A percentile compares a stretch with the other conserved stretches of the same genome.
phyloP scores from a whole-genome alignment of 2,113 vertebrate genomes.

The Petroica traversi region DNA sequence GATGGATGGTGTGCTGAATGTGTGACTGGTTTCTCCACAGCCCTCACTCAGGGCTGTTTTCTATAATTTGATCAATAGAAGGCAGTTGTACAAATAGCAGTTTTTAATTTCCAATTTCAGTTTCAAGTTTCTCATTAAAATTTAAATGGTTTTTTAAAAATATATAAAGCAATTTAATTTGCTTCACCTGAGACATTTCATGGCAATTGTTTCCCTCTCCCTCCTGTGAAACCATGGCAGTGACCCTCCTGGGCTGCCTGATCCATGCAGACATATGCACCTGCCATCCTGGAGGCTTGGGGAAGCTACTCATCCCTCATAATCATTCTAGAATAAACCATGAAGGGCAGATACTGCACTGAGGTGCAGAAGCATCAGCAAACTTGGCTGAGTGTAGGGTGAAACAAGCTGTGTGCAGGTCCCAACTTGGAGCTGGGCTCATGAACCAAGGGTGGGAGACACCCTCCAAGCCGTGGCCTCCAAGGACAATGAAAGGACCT shows the following conservation, averaged over 20 bases:
- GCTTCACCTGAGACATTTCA: not conserved
- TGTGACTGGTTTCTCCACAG: not conserved
- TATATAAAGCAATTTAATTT: not conserved
- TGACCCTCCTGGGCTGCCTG: not conserved
- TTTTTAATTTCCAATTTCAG: constrained; percentile 3
- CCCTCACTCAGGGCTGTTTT: not conserved
- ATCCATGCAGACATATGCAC: rapidly evolving
- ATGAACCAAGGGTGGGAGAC: not conserved
- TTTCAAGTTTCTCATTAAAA: not conserved
- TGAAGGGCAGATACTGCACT: not conserved
- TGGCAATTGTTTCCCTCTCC: not conserved
- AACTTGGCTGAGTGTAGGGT: not conserved
- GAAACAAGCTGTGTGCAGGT: not conserved
- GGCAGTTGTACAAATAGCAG: not conserved
- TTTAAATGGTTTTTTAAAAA: not conserved
- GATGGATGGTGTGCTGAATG: not conserved
- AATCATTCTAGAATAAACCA: not conserved
- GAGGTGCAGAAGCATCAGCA: not conserved
- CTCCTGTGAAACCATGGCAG: rapidly evolving
- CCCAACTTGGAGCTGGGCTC: not conserved
- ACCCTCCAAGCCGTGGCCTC: not conserved
- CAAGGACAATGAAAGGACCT: too few species aligned
- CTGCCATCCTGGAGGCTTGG: rapidly evolving
- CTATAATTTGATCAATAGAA: not conserved
- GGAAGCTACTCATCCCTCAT: not conserved